These are phyloP conservation scores for Nineta flava DNA, from an alignment of 2,888 invertebrate genomes.

Conservation along the genomic window DNA sequence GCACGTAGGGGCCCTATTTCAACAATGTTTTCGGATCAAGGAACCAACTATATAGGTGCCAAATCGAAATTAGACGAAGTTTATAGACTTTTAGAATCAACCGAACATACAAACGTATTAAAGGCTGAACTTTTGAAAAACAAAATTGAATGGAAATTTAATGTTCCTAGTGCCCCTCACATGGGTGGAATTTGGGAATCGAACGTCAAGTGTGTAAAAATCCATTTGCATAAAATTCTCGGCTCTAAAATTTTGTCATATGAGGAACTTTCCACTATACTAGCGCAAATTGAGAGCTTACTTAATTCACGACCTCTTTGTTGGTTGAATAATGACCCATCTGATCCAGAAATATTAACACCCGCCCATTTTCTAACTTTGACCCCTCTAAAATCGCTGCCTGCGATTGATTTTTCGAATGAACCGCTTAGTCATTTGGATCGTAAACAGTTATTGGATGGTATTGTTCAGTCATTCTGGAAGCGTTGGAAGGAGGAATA, in stretches of 20 bases:
- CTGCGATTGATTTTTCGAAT: not conserved
- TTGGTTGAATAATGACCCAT: slow-evolving; percentile 6
- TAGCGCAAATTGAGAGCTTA: slow-evolving; percentile 8
- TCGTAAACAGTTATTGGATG: not conserved
- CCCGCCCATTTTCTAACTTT: slow-evolving; percentile 9
- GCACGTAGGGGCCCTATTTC: slow-evolving; percentile 13
- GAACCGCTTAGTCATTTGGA: not conserved
- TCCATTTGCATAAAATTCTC: not conserved
- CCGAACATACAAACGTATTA: slow-evolving; percentile 2
- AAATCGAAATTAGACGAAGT: slow-evolving; percentile 6
- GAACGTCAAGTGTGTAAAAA: not conserved
- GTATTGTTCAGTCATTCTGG: slow-evolving; percentile 5
- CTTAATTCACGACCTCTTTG: slow-evolving; percentile 12
- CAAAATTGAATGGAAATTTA: slow-evolving; percentile 9
- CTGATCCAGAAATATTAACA: slow-evolving; percentile 6
- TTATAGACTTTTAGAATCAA: not conserved
- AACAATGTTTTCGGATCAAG: slow-evolving; percentile 16
- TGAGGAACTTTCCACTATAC: not conserved
- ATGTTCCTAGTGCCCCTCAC: not conserved
- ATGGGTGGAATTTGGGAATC: not conserved
- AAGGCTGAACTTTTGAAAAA: slow-evolving; percentile 3
- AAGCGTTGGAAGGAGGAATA: slow-evolving; percentile 5
- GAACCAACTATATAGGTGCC: slow-evolving; percentile 16
- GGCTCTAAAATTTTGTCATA: not conserved
- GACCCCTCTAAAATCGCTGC: slow-evolving; percentile 6